Evolutionary conservation across 2,888 invertebrate species (phyloP), one percentile per base, ranked within the genome.

Genomic region (Eupithecia subfuscata): DNA sequence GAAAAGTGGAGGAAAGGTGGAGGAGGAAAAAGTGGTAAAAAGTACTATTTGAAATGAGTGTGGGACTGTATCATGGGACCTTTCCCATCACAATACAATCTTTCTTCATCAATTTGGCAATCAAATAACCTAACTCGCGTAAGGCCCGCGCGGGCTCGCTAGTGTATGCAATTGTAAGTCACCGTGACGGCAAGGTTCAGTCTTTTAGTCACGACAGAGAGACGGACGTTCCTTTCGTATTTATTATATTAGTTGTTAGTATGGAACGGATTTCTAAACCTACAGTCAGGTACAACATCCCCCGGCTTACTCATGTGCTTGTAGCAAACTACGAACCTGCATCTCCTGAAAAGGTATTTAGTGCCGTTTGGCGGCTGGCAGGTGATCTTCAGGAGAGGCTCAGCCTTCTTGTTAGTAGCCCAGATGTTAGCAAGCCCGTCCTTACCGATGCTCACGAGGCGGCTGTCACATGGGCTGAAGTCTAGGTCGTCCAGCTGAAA

Each of bases 391-490:
- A 96, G 95, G 60, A 96, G 89, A 84, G 97, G 96, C 76, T 93
- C 92, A 67, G 91, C 93, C 60, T 95, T 92, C 86, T 96, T 95
- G 65, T 67, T 67, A 67, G 65, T 67, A 37, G 65, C 95, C 99
- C 99, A 99, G 34, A 99, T 92, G 82, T 96, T 95, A 9, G 97
- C 98, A 82, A 96, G 95, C 6, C 97, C 97, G 92, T 99, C 99
- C 92, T 98, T 98, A 0, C 98, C 97, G 81, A 99, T 97, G 83
- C 98, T 98, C 71, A 97, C 97, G 72, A 99, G 92, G 87, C 96
- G 95, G 72, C 96, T 96, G 78, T 97, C 97, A 86, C 96, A 96
- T 2, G 97, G 97, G 91, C 97, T 98, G 88, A 99, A 97, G 93
- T 99, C 98, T 73, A 99, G 90, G 90, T 99, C 99, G 86, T 99